Base-by-base conservation (phyloP, 2,888 invertebrate species). In the Acrocera orbiculus region DNA sequence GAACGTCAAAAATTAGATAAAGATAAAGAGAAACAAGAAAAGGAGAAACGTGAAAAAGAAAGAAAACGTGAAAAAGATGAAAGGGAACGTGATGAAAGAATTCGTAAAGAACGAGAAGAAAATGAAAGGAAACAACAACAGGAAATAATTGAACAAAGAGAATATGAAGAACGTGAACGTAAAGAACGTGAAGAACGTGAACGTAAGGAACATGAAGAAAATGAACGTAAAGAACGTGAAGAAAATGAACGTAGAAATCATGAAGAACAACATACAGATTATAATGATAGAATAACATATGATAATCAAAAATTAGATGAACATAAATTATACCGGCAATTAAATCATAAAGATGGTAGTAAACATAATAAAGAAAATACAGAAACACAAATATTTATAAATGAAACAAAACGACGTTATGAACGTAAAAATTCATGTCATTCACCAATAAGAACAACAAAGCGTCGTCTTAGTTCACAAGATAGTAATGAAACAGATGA, bases 391-490 rank as follows among this genome's bases (percentile, higher is more conserved):
- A 36, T 17, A 29, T 28, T 28, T 27, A 27, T 34, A n/a, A 15
- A 24, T 9, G 9, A 27, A 23, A 9, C 27, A 13, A 35, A 33
- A 8, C 30, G 39, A 9, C 38, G 39, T 17, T 27, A 35, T 8
- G 41, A 44, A 42, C 16, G 47, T 40, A 28, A 44, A 26, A 35
- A 26, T 11, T 40, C 39, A 10, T 27, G 17, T 0, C 29, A 11
- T 15, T 34, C 34, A 2, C 34, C 34, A 14, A 25, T 10, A 16
- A 23, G 34, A 30, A 17, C 25, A 24, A 15, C 24, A 36, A 85
- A 85, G 56, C 66, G 85, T 32, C 67, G 83, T 38, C 69, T 80
- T 49, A 82, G 82, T 42, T 78, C 78, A 2, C 82, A 83, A 52
- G 83, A 83, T 37, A 69, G 67, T 47, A 35, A 37, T 19, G 49